These are phyloP conservation scores for Butorides virescens DNA, from an alignment of 2,113 vertebrate species.

Conservation along the genomic window DNA sequence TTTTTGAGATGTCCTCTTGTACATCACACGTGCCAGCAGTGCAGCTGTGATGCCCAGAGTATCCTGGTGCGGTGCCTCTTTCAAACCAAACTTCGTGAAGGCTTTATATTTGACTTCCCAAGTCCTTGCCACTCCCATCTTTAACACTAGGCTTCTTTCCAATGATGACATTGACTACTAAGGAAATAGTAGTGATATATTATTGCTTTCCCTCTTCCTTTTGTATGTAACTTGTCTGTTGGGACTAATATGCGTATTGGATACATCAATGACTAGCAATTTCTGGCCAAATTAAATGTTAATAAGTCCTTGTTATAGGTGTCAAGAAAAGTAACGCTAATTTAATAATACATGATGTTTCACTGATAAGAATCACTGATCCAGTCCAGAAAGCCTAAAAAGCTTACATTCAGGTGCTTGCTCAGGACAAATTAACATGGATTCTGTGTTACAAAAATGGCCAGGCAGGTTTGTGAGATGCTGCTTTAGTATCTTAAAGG, in stretches of 20 bases:
- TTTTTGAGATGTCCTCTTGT: not conserved
- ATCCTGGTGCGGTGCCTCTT: not conserved
- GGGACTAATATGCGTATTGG: not conserved
- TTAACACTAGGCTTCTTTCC: not conserved
- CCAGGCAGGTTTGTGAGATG: not conserved
- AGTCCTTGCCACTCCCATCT: not conserved
- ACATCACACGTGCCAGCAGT: accelerated
- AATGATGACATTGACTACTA: not conserved
- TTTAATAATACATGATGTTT: not conserved
- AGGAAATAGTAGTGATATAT: not conserved
- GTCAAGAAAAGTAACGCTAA: not conserved
- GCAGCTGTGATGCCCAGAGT: not conserved
- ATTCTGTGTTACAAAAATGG: not conserved
- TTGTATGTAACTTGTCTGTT: not conserved
- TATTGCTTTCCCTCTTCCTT: not conserved
- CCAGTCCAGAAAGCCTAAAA: not conserved
- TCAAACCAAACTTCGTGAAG: not conserved
- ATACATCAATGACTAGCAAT: not conserved
- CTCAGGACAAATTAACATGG: not conserved
- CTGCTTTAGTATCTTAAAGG: not conserved
- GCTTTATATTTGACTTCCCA: not conserved
- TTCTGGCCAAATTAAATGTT: not conserved
- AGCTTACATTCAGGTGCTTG: not conserved
- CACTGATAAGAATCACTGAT: not conserved
- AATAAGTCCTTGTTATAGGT: not conserved